Base-by-base conservation (phyloP, 2,888 invertebrate species). In the Tetropium fuscum region DNA sequence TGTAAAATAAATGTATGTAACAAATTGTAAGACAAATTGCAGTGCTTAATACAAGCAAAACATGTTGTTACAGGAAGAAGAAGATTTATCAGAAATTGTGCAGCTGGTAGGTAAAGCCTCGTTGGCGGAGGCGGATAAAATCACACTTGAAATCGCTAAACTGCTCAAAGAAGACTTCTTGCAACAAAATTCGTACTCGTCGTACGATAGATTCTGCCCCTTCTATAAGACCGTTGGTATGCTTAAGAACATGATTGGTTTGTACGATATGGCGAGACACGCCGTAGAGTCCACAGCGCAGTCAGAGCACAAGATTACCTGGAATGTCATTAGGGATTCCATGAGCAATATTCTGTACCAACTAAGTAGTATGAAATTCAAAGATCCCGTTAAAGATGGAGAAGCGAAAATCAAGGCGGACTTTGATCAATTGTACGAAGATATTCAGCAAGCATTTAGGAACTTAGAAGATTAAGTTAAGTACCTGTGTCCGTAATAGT, bases 211-310 rank as follows among this genome's bases (percentile, higher is more conserved):
- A 67, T 98, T 97, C 88, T 99, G 99, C 80, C 99, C 99, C 76
- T 99, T 99, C 88, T 99, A 98, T 88, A 99, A 99, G 87, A 98
- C 98, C 10, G 96, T 97, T 60, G 98, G 97, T 73, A 99, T 99
- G 98, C 83, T 99, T 80, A 91, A 89, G 82, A 99, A 99, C 87
- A 97, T 99, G 84, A 97, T 99, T 78, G 87, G 94, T 53, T 97
- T 99, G 86, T 99, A 98, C 84, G 99, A 99, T 83, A 91, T 98
- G 92, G 91, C 99, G 25, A 90, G 96, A 64, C 98, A 98, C 82
- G 94, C 98, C 1, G 98, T 99, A 1, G 98, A 99, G 85, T 91
- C 95, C 64, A 99, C 99, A 19, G 96, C 98, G 53, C 98, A 98
- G 84, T 95, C 95, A 36, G 99, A 99, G 83, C 97, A 98, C 87